Evolutionary conservation across 2,797 vertebrate genomes (phyloP).

Genomic region (Protosalanx chinensis): DNA sequence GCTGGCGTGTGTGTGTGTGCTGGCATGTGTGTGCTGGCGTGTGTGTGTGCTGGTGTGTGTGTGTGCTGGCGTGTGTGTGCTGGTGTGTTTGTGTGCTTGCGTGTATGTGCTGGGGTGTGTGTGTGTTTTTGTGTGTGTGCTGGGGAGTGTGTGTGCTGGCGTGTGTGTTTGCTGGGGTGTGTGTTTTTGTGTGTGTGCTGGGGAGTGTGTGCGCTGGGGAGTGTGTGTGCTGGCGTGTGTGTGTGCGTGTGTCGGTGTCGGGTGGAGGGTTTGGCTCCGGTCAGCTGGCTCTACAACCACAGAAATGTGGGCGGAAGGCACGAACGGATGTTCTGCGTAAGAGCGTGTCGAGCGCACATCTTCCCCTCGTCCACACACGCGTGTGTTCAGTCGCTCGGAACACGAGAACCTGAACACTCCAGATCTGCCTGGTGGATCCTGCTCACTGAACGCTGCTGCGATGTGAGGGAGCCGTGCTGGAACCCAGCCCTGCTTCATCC

Average conservation of each 20-base stretch:
- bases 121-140: too few relatives aligned
- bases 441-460: background rate
- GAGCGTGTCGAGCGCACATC: too few relatives aligned
- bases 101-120: too few relatives aligned
- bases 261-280: conserved; percentile 44
- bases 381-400: conserved; percentile 20
- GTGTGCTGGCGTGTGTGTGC: too few relatives aligned
- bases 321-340: background rate
- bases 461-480: too few relatives aligned
- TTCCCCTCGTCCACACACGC: too few relatives aligned
- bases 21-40: background rate
- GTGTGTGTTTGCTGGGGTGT: background rate
- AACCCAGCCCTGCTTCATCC: background rate
- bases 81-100: too few relatives aligned
- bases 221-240: background rate
- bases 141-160: too few relatives aligned
- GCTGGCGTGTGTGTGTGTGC: background rate
- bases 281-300: conserved; percentile 7
- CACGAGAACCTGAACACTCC: background rate
- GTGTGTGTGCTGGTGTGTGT: background rate
- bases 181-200: background rate
- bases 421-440: background rate
- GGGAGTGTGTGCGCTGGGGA: too few relatives aligned
- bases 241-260: background rate
- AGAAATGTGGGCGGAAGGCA: background rate